Percentiles rank a stretch among this genome's conserved stretches.
phyloP scores from a whole-genome alignment of 2,888 invertebrate genomes.

The Hydraecia micacea region DNA sequence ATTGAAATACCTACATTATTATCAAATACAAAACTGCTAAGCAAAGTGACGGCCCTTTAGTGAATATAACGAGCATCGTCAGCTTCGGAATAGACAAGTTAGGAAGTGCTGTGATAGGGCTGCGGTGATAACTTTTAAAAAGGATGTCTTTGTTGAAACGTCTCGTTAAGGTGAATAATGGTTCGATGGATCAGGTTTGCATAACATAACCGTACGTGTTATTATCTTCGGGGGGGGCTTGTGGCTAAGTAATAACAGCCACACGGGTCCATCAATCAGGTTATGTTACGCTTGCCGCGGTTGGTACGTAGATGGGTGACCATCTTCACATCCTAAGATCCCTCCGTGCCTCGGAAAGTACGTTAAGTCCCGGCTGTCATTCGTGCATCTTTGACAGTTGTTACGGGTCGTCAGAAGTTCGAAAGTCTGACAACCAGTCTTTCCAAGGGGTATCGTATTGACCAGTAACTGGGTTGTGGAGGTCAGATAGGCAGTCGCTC shows the following conservation, averaged over 20 bases:
- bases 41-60: constrained; percentile 28
- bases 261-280: no score
- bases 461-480: no score
- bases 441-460: no score
- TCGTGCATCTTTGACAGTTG: no score
- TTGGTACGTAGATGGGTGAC: not conserved
- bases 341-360: not conserved
- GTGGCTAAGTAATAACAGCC: not conserved
- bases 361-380: not conserved
- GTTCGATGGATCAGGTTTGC: not conserved
- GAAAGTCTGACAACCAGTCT: no score
- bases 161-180: constrained; percentile 5
- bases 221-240: not conserved
- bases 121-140: constrained; percentile 22
- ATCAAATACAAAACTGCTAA: constrained; percentile 38
- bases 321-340: not conserved
- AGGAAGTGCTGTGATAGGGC: constrained; percentile 11
- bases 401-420: no score
- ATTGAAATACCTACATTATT: constrained; percentile 8
- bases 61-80: constrained; percentile 57
- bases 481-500: no score
- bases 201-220: not conserved
- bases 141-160: constrained; percentile 24
- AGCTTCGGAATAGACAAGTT: constrained; percentile 30
- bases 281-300: no score